Percentiles rank a stretch among this genome's conserved stretches.
These are phyloP conservation scores for Xanthorhoe designata DNA, from an alignment of 2,888 invertebrate species.

Conservation along the genomic window DNA sequence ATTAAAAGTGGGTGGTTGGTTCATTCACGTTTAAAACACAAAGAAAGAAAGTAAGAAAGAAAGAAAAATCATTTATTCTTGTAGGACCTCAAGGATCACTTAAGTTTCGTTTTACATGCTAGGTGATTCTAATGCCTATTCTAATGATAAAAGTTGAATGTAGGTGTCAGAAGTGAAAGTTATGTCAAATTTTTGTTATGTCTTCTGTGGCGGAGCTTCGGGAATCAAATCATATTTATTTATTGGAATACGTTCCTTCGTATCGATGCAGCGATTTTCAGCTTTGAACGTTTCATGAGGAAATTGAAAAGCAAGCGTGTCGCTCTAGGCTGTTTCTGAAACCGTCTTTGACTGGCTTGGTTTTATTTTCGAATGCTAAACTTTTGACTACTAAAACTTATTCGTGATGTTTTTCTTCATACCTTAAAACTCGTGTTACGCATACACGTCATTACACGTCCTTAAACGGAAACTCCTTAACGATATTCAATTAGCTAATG, in stretches of 20 bases:
- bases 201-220: constrained; percentile 25
- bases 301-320: constrained; percentile 22
- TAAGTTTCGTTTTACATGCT: too few relatives aligned
- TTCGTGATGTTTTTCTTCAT: too few relatives aligned
- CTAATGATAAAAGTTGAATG: background rate
- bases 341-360: background rate
- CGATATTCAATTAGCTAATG: background rate
- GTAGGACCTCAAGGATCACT: too few relatives aligned
- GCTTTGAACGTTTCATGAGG: constrained; percentile 14
- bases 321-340: background rate
- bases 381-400: too few relatives aligned
- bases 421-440: background rate
- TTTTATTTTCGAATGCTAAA: background rate
- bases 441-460: too few relatives aligned
- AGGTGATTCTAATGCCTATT: too few relatives aligned
- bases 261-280: constrained; percentile 19
- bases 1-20: too few relatives aligned
- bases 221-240: constrained; percentile 41
- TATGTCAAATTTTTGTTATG: background rate
- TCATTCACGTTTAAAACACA: too few relatives aligned
- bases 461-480: too few relatives aligned
- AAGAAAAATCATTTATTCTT: too few relatives aligned
- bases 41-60: too few relatives aligned
- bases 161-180: background rate
- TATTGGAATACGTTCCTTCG: constrained; percentile 32